Base-by-base conservation (phyloP, 1,140 invertebrate species). In the Fragariocoptes setiger region DNA sequence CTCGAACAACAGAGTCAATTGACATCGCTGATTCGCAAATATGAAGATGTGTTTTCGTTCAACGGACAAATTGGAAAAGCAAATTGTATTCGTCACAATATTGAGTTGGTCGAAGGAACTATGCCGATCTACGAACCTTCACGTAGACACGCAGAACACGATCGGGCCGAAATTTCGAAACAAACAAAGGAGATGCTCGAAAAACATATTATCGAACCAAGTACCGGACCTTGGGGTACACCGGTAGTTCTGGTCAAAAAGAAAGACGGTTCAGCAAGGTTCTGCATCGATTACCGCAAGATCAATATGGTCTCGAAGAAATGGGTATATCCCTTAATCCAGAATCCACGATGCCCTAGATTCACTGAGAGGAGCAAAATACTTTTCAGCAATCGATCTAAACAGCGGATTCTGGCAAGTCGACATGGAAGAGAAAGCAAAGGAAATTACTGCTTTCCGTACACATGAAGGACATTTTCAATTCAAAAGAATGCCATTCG, bases 301-400 rank as follows among this genome's bases (percentile, higher is more conserved):
- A 38, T 67, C 13, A 66, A 66, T 44, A 4, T 13, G 39, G 49
- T 43, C 0, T 63, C 55, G 0, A 50, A 52, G 0, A 47, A 51
- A 39, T 62, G 67, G 47, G 50, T 45, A 35, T 68, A 58, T 49
- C 65, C 66, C 48, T 42, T 68, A 2, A 62, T 66, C 0, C 44
- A 44, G 49, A 58, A 62, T 55, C 37, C 55, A 47, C 21, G 49
- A 58, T 14, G 42, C 45, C 5, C 43, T 62, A 3, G 48, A 52
- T 43, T 39, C 22, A 4, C 19, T 61, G 4, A 25, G 13, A 21
- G 20, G 21, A 15, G 20, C 15, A n/a, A 45, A 44, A 43, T 44
- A 37, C 17, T 45, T 44, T 20, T 19, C 35, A 2, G 3, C 4
- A 13, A 3, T 61, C 4, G 56, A 58, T 44, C 19, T 57, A 35